phyloP scores from a whole-genome alignment of 2,113 vertebrate species.

The Zingel zingel region DNA sequence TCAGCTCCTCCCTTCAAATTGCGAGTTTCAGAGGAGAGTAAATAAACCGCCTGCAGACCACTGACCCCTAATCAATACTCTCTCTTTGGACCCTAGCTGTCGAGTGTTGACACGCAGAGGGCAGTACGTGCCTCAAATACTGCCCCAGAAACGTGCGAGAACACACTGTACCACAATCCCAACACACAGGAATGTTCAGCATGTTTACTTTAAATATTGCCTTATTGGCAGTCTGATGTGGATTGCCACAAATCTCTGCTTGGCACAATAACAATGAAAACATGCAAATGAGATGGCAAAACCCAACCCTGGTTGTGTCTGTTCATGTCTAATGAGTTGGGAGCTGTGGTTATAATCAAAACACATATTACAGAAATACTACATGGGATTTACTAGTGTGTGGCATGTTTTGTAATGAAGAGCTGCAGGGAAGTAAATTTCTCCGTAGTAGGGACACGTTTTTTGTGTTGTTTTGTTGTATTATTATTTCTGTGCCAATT shows the following conservation, averaged over 20 bases:
- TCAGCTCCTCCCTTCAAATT: slow-evolving; percentile 57
- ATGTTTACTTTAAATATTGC: slow-evolving; percentile 45
- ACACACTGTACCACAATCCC: slow-evolving; percentile 57
- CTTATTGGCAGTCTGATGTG: slow-evolving; percentile 37
- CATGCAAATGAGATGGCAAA: slow-evolving; percentile 64
- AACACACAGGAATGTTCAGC: slow-evolving; percentile 54
- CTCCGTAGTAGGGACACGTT: background rate
- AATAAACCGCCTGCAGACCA: slow-evolving; percentile 77
- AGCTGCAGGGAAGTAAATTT: slow-evolving; percentile 55
- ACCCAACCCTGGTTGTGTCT: slow-evolving; percentile 9
- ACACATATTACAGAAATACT: slow-evolving; percentile 62
- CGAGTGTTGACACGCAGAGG: slow-evolving; percentile 18
- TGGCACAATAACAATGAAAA: slow-evolving; percentile 58
- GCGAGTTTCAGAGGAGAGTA: slow-evolving; percentile 79
- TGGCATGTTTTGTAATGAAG: slow-evolving; percentile 46
- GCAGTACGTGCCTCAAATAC: slow-evolving; percentile 1
- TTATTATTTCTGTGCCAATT: slow-evolving; percentile 7
- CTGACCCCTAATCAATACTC: slow-evolving; percentile 65
- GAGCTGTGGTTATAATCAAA: slow-evolving; percentile 61
- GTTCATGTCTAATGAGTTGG: slow-evolving; percentile 55
- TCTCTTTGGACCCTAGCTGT: slow-evolving; percentile 31
- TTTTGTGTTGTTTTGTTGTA: no score
- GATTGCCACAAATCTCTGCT: slow-evolving; percentile 41
- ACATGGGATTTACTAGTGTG: slow-evolving; percentile 45
- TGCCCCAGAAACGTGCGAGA: slow-evolving; percentile 20